These are phyloP conservation scores for Priocnemis perturbator DNA, from an alignment of 2,888 invertebrate species.

Conservation along the genomic window DNA sequence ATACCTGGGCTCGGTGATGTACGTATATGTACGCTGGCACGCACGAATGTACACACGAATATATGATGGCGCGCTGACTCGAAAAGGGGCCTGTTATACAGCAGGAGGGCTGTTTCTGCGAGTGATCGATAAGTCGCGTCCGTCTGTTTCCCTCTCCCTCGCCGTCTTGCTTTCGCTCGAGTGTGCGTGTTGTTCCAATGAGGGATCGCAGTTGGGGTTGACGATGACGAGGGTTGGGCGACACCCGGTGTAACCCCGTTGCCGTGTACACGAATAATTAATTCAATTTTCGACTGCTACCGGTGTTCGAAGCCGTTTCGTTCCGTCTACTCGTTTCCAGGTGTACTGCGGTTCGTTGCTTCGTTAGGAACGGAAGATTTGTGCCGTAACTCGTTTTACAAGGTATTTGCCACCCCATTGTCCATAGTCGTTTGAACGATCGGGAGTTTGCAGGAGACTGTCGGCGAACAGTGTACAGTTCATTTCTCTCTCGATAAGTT, in stretches of 20 bases:
- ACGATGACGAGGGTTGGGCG: constrained; percentile 42
- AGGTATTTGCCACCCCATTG: no score
- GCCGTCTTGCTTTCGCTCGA: constrained; percentile 3
- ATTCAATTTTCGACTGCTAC: constrained; percentile 43
- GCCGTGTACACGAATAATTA: constrained; percentile 45
- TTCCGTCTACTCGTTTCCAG: not conserved
- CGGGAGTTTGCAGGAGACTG: no score
- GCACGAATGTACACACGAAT: no score
- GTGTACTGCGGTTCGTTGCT: not conserved
- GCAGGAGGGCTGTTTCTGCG: constrained; percentile 52
- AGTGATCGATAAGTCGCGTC: constrained; percentile 61
- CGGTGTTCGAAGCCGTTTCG: not conserved
- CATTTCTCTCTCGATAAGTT: no score
- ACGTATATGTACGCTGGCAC: constrained; percentile 22
- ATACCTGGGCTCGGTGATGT: constrained; percentile 53
- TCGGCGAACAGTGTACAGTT: no score
- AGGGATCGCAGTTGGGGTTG: constrained; percentile 46
- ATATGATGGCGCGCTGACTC: no score
- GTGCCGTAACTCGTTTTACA: no score
- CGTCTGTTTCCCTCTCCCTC: constrained; percentile 18
- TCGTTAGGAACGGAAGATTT: no score
- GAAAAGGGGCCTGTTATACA: constrained; percentile 16
- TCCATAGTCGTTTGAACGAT: no score
- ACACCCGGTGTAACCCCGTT: constrained; percentile 23
- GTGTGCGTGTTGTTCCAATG: constrained; percentile 27